A percentile compares a stretch with the other conserved stretches of the same genome.
Evolutionary conservation across 2,888 invertebrate genomes (phyloP).

Genomic region (Pterostichus madidus): DNA sequence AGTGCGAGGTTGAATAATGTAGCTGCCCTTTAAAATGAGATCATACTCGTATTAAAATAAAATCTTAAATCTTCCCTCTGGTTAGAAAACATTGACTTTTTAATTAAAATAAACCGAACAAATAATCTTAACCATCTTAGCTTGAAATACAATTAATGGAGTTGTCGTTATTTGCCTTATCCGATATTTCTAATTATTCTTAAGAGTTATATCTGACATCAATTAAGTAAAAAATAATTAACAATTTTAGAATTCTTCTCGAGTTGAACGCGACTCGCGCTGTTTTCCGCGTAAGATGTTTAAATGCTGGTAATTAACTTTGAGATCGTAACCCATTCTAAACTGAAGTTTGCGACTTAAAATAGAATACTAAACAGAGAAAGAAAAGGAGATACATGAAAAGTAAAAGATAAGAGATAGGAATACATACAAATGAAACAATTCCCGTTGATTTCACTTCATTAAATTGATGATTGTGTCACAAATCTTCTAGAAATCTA

Average conservation of each 20-base stretch:
- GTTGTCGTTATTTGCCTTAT: constrained; percentile 23
- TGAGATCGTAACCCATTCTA: constrained; percentile 29
- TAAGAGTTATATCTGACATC: constrained; percentile 17
- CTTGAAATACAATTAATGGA: constrained; percentile 19
- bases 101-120: no score
- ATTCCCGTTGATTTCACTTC: constrained; percentile 30
- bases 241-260: constrained; percentile 37
- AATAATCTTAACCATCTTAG: background rate
- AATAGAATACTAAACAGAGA: constrained; percentile 13
- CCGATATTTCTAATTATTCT: constrained; percentile 37
- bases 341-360: background rate
- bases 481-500: constrained; percentile 10
- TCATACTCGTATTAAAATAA: no score
- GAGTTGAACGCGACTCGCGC: background rate
- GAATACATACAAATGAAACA: constrained; percentile 34
- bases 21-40: no score
- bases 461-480: constrained; percentile 23
- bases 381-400: constrained; percentile 20
- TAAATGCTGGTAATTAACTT: constrained; percentile 34
- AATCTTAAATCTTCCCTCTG: no score
- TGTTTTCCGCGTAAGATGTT: background rate
- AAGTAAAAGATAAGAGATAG: constrained; percentile 1
- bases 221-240: constrained; percentile 48
- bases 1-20: no score
- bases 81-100: no score